A percentile compares a stretch with the other conserved stretches of the same genome.
Evolutionary conservation across 2,797 vertebrate genomes (phyloP).

Genomic region (Merluccius polli): DNA sequence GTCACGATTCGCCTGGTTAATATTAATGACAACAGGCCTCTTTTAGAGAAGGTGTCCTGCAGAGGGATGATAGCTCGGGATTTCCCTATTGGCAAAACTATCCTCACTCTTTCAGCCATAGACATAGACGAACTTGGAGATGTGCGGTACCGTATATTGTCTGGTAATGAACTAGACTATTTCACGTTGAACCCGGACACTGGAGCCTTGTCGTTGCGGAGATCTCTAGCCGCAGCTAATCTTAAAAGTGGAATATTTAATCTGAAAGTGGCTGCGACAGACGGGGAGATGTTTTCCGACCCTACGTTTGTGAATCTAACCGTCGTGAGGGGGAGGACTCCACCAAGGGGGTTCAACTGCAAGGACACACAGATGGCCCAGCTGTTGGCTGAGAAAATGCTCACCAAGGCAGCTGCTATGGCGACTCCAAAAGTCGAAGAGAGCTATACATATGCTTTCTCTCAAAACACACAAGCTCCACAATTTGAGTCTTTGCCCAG

Average conservation of each 20-base stretch:
- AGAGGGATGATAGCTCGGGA: conserved; percentile 86
- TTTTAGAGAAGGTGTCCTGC: conserved; percentile 93
- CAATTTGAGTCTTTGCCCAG: conserved; percentile 83
- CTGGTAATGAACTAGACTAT: conserved; percentile 87
- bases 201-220: conserved; percentile 85
- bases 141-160: conserved; percentile 84
- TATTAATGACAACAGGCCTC: conserved; percentile 90
- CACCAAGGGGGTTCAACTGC: conserved; percentile 77
- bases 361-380: conserved; percentile 90
- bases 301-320: conserved; percentile 89
- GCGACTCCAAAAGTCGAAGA: conserved; percentile 73
- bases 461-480: conserved; percentile 82
- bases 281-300: conserved; percentile 85
- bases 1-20: conserved; percentile 87
- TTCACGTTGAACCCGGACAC: conserved; percentile 86
- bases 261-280: conserved; percentile 86
- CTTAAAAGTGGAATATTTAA: conserved; percentile 81
- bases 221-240: conserved; percentile 72
- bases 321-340: conserved; percentile 77
- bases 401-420: conserved; percentile 83
- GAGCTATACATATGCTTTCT: conserved; percentile 79
- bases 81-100: conserved; percentile 82
- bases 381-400: conserved; percentile 87
- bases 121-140: conserved; percentile 91
- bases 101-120: conserved; percentile 90